Base-by-base conservation (phyloP, 2,797 vertebrate species). In the Enteromius trimaculatus region DNA sequence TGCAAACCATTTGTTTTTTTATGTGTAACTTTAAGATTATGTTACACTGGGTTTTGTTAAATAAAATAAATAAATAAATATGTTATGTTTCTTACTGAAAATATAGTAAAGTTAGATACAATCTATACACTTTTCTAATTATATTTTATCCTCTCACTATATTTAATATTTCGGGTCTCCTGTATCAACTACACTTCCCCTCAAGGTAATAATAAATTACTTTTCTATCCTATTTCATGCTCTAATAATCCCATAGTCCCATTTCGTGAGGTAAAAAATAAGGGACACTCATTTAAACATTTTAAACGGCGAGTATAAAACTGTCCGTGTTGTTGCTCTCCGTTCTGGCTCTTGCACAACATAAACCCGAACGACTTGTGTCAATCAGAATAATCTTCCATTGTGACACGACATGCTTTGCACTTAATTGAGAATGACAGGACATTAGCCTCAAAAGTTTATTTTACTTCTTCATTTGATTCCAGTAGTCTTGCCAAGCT, bases 321-420 rank as follows among this genome's bases (percentile, higher is more conserved):
- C 34, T 10, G 1, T 1, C 17, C 2, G 26, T 19, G 13, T 62
- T 81, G 70, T 42, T 51, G 44, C 58, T 74, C 16, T 39, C 29
- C 8, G 34, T 17, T 14, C 21, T 53, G 80, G 60, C n/a, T 49
- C 17, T 1, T 3, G 17, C 31, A 68, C 71, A 89, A 88, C 82
- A 74, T 85, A 90, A 92, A 90, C 82, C 86, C 10, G 55, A 81
- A 62, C 16, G 17, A 68, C 29, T 17, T 80, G 68, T 82, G 83
- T 79, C 84, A 77, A 23, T 82, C 60, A 82, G 34, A 76, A 82
- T 80, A 51, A 77, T 51, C 71, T 65, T 82, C 58, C 81, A 26
- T 55, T 64, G 75, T 83, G 53, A 85, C 39, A 49, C 64, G 47
- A 76, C 34, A 75, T 78, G 79, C 44, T 87, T 86, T 62, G 49